Evolutionary conservation across 2,888 invertebrate genomes (phyloP), one percentile per base, ranked within the genome.

Genomic region (Mamestra brassicae): DNA sequence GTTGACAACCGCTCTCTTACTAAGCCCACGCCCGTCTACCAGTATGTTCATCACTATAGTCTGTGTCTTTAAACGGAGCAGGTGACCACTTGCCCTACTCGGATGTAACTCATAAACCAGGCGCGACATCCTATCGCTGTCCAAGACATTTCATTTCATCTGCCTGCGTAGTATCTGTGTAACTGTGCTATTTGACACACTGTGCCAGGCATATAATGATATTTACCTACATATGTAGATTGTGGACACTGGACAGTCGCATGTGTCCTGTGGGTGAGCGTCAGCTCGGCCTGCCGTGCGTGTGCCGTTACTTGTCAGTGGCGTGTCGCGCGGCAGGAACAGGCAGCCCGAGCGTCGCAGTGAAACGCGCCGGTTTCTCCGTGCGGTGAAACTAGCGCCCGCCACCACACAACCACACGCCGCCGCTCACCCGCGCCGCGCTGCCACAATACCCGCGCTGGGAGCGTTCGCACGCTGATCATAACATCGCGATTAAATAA

Each of bases 401-500:
- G 52, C 64, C 61, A 36, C 67, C 38, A 67, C 74, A 26, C 26
- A 26, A 26, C 26, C 26, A 26, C 26, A 26, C 73, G 54, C 55
- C 52, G 3, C 71, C 69, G 26, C 55, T 38, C 38, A 26, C 26
- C 26, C 1, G 26, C 45, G 4, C 26, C 34, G 52, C 57, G 55
- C 54, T 26, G 57, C 61, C 63, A 62, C 67, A 71, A 54, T 63
- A 17, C 36, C 26, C 72, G 26, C 70, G 61, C 85, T 74, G 85
- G 57, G 83, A 75, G 74, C 68, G 57, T 52, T 87, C 76, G 60
- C 75, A 78, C 82, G 72, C 74, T 75, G 81, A 76, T 84, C 84
- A 75, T 77, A 76, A 84, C 84, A 71, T 54, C 34, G 57, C 45
- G 67, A 78, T 79, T 75, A 78, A 85, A 83, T 85, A 83, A 83